These are phyloP conservation scores for Alethe castanea DNA, from an alignment of 2,113 vertebrate species.

Conservation along the genomic window DNA sequence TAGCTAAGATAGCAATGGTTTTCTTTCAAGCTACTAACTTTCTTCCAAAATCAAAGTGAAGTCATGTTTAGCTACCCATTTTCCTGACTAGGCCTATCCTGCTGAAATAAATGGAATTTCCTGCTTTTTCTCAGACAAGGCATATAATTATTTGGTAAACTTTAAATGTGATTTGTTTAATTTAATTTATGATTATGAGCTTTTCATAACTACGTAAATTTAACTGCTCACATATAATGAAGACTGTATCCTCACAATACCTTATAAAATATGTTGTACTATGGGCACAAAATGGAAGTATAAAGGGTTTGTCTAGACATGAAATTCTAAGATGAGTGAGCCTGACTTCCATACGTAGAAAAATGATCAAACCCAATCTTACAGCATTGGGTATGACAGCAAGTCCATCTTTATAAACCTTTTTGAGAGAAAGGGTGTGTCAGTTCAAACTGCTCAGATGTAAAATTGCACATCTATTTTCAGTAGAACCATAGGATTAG, in stretches of 20 bases:
- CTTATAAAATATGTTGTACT: neutral
- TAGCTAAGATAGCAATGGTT: neutral
- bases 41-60: neutral
- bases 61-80: neutral
- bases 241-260: neutral
- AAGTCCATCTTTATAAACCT: neutral
- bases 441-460: neutral
- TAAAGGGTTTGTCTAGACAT: neutral
- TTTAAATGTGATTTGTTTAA: neutral
- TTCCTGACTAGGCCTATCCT: neutral
- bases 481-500: neutral
- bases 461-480: neutral
- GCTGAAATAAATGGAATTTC: neutral
- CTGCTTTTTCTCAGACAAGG: neutral
- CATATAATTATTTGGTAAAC: neutral
- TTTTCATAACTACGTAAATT: neutral
- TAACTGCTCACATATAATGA: neutral
- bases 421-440: neutral
- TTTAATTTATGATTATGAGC: neutral
- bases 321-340: neutral
- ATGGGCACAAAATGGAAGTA: neutral
- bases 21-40: neutral
- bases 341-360: neutral
- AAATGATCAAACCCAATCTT: neutral
- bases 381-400: neutral